A percentile compares a stretch with the other conserved stretches of the same genome.
phyloP scores from a whole-genome alignment of 1,140 invertebrate genomes.

The Nebria ingens region DNA sequence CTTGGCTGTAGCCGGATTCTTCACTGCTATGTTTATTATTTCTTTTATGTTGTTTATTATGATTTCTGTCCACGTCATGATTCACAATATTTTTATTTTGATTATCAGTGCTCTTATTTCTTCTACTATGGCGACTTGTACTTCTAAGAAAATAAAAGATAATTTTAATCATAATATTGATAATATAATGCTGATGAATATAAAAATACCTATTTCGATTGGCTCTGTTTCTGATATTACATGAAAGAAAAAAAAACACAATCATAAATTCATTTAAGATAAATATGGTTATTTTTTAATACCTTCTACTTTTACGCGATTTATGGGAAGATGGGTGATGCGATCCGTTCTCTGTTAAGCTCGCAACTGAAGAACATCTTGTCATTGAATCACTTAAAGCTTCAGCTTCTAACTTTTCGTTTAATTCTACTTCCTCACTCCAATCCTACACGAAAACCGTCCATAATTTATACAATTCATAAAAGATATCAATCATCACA shows the following conservation, averaged over 20 bases:
- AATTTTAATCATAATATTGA: constrained; percentile 32
- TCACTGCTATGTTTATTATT: constrained; percentile 11
- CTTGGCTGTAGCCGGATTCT: neutral
- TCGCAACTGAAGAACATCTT: constrained; percentile 42
- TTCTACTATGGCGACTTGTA: constrained; percentile 35
- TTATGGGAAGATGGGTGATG: constrained; percentile 20
- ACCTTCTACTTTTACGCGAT: constrained; percentile 17
- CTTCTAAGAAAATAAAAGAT: constrained; percentile 38
- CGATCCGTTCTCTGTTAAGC: constrained; percentile 37
- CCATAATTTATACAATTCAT: neutral
- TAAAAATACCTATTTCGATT: neutral
- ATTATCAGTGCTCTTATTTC: constrained; percentile 34
- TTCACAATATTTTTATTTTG: constrained; percentile 13
- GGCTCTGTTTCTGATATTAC: neutral
- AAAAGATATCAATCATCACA: too few relatives aligned
- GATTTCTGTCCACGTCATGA: constrained; percentile 10
- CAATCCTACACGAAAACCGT: constrained; percentile 34
- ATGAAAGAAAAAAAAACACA: too few relatives aligned
- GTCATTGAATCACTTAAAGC: constrained; percentile 36
- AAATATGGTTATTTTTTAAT: constrained; percentile 24
- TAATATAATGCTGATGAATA: too few relatives aligned
- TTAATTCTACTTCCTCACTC: constrained; percentile 45
- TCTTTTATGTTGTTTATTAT: constrained; percentile 13
- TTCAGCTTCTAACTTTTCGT: constrained; percentile 38
- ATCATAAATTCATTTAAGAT: neutral